These are phyloP conservation scores for Stichopus horrens DNA, from an alignment of 53 echinoderm and acorn worm genomes.

Conservation along the genomic window DNA sequence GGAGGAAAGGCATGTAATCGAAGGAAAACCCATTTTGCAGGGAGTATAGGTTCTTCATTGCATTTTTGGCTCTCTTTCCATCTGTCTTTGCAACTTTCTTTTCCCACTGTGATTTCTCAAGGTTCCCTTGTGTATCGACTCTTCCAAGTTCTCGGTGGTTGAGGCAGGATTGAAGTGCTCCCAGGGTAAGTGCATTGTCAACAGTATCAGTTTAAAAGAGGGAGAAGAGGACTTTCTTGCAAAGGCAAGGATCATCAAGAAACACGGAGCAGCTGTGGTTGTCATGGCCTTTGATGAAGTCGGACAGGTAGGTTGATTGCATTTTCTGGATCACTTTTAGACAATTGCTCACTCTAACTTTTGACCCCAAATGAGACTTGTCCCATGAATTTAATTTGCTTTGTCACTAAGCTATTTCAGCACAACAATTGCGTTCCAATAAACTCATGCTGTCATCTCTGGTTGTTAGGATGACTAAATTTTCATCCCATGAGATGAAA, in stretches of 20 bases:
- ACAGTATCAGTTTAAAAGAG: conserved; percentile 97
- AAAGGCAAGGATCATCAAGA: conserved; percentile 82
- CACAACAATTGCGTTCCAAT: no score
- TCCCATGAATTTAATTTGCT: no score
- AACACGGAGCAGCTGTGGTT: conserved; percentile 92
- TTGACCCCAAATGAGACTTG: no score
- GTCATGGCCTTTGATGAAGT: conserved; percentile 98
- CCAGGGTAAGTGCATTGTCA: conserved; percentile 95
- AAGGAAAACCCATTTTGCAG: no score
- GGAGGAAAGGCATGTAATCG: no score
- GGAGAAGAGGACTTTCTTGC: conserved; percentile 86
- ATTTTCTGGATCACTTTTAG: no score
- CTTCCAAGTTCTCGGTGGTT: conserved; percentile 96
- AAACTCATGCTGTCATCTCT: no score
- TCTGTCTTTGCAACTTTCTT: background rate
- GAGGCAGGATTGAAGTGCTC: conserved; percentile 92
- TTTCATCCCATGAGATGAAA: no score
- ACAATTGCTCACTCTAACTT: no score
- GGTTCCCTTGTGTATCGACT: conserved; percentile 94
- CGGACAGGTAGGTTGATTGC: conserved; percentile 68
- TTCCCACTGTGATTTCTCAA: background rate
- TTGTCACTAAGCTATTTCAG: no score
- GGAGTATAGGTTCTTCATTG: no score
- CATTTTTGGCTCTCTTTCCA: background rate
- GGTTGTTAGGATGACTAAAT: no score